Percentiles rank a stretch among this genome's conserved stretches.
These are phyloP conservation scores for Anseranas semipalmata DNA, from an alignment of 2,113 vertebrate species.

Conservation along the genomic window DNA sequence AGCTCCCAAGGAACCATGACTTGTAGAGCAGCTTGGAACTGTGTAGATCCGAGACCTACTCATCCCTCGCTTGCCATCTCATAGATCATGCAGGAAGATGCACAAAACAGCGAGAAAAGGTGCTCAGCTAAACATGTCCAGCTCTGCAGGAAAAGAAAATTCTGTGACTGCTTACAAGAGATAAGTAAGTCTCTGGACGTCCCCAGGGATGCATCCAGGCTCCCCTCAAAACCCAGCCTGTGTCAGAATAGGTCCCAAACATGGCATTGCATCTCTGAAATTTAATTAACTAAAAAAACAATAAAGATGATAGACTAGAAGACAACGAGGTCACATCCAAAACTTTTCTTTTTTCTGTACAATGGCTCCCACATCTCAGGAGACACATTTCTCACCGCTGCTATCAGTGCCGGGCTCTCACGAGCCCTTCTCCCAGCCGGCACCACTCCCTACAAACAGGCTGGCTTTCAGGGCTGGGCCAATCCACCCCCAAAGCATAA, in stretches of 20 bases:
- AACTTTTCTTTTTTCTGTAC: neutral
- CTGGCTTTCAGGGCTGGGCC: neutral
- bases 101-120: neutral
- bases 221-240: neutral
- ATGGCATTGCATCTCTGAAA: no score
- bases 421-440: neutral
- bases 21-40: neutral
- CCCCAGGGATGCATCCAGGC: neutral
- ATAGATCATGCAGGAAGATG: neutral
- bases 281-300: neutral
- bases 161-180: no score
- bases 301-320: neutral
- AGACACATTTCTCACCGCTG: neutral
- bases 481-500: neutral
- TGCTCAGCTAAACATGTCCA: no score
- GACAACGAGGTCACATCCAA: neutral
- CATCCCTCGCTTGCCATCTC: fast-evolving
- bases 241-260: neutral
- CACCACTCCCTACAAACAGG: neutral
- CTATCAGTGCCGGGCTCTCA: neutral
- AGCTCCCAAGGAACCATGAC: neutral
- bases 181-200: neutral
- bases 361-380: neutral
- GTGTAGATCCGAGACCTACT: neutral
- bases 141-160: neutral